phyloP scores from a whole-genome alignment of 2,797 vertebrate genomes.

The Takifugu rubripes region DNA sequence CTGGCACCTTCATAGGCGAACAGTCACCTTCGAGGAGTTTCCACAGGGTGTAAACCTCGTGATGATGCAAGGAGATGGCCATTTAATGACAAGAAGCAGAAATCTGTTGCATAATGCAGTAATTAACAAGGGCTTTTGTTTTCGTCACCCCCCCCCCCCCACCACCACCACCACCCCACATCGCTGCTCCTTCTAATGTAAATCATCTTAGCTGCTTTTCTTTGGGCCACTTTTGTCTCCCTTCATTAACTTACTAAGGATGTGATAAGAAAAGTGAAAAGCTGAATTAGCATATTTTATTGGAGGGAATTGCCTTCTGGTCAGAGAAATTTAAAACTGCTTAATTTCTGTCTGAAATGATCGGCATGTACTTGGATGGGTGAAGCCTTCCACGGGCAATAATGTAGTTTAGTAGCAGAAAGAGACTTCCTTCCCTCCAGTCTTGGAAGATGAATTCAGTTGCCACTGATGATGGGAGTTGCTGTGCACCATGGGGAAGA shows the following conservation, averaged over 20 bases:
- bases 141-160: slow-evolving; percentile 17
- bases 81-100: slow-evolving; percentile 55
- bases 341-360: slow-evolving; percentile 67
- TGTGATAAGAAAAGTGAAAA: slow-evolving; percentile 54
- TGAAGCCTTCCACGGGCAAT: slow-evolving; percentile 56
- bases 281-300: slow-evolving; percentile 72
- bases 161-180: slow-evolving; percentile 43
- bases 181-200: slow-evolving; percentile 43
- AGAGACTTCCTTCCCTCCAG: slow-evolving; percentile 47
- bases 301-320: slow-evolving; percentile 69
- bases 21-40: slow-evolving; percentile 57
- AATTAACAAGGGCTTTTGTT: slow-evolving; percentile 9
- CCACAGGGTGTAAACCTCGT: slow-evolving; percentile 52
- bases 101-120: slow-evolving; percentile 58
- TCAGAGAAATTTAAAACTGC: slow-evolving; percentile 68
- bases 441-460: slow-evolving; percentile 64
- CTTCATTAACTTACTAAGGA: slow-evolving; percentile 63
- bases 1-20: slow-evolving; percentile 57
- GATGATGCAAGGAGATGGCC: slow-evolving; percentile 64
- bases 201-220: slow-evolving; percentile 57
- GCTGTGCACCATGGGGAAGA: slow-evolving; percentile 35
- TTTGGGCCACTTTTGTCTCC: slow-evolving; percentile 55
- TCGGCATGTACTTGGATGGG: slow-evolving; percentile 53
- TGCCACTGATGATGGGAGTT: slow-evolving; percentile 51
- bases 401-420: slow-evolving; percentile 61